Evolutionary conservation across 1,140 invertebrate species (phyloP).

Genomic region (Antheraea mylitta): DNA sequence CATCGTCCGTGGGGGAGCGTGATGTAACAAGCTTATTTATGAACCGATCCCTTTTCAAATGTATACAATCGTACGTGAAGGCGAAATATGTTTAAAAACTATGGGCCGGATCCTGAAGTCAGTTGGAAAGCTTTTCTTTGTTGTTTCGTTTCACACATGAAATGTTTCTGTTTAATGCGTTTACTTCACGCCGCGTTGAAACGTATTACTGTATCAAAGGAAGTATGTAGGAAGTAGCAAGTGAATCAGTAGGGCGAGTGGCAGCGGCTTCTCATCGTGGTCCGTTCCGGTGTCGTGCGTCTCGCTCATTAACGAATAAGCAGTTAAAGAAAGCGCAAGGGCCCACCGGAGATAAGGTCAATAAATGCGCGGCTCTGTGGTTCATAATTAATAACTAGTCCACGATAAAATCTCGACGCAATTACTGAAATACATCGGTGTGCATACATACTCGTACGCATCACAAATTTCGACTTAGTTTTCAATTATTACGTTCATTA

Average conservation of each 20-base stretch:
- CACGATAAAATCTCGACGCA: conserved; percentile 44
- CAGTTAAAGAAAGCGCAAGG: conserved; percentile 47
- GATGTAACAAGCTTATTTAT: conserved; percentile 57
- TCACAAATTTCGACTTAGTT: conserved; percentile 35
- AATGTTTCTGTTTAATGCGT: background rate
- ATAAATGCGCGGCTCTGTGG: conserved; percentile 55
- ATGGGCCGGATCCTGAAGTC: background rate
- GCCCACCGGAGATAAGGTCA: conserved; percentile 68
- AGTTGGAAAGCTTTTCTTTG: background rate
- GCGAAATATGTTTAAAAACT: conserved; percentile 5
- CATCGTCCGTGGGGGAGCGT: conserved; percentile 35
- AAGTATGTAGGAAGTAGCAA: background rate
- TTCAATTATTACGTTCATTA: conserved; percentile 34
- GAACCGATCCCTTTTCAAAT: conserved; percentile 34
- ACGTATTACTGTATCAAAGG: background rate
- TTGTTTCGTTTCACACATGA: background rate
- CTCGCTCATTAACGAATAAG: conserved; percentile 46
- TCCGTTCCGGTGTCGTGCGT: conserved; percentile 50
- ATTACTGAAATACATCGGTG: conserved; percentile 52
- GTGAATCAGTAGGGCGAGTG: background rate
- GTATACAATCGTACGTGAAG: background rate
- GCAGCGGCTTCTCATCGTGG: background rate
- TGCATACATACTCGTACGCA: conserved; percentile 32
- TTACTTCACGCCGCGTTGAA: background rate
- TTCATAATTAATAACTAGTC: conserved; percentile 61